Conservation (phyloP, 2,113 vertebrate species). For the Glaucomys volans region DNA sequence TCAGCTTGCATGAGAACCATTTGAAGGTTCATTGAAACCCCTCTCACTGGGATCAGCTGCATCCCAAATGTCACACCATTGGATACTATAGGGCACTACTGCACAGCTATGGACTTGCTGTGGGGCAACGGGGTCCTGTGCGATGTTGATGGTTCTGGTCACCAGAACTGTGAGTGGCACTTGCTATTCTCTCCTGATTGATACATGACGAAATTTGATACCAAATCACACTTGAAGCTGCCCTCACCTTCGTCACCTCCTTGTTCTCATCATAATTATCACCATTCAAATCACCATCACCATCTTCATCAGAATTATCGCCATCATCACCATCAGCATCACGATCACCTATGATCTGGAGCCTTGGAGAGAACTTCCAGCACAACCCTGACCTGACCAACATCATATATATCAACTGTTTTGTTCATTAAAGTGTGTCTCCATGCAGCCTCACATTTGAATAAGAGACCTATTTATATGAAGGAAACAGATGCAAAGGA, state of each 20-base stretch:
- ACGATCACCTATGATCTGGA: background rate
- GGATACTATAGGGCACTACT: too few species aligned
- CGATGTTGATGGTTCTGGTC: background rate
- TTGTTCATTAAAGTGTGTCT: conserved; percentile 37
- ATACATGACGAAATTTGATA: too few species aligned
- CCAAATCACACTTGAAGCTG: too few species aligned
- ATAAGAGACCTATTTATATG: background rate
- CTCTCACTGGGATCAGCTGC: background rate
- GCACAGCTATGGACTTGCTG: accelerated
- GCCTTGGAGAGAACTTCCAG: background rate
- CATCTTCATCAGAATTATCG: too few species aligned
- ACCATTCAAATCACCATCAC: too few species aligned
- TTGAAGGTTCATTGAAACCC: background rate
- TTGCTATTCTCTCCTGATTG: background rate
- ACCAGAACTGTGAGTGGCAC: background rate
- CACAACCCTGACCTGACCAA: background rate
- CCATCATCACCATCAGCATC: too few species aligned
- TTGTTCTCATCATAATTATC: background rate
- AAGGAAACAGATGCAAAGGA: conserved; percentile 14
- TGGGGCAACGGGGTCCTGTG: too few species aligned
- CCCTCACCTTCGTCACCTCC: too few species aligned
- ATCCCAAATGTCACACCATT: too few species aligned
- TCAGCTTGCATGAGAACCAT: background rate
- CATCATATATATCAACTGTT: too few species aligned
- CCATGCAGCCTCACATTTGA: background rate